phyloP scores from a whole-genome alignment of 2,888 invertebrate genomes.

The Lathronympha strigana region DNA sequence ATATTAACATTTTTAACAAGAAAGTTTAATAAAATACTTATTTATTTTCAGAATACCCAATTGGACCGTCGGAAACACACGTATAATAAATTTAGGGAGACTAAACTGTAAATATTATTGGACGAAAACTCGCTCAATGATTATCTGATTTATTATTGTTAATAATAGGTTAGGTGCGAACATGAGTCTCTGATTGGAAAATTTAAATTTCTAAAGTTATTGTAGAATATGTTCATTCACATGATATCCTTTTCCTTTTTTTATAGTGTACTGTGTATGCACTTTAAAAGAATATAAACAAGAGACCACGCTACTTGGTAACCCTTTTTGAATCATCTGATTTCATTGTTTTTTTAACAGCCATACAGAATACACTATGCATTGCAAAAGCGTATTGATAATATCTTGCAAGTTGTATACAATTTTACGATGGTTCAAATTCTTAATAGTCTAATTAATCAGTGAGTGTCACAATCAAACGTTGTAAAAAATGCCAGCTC shows the following conservation, averaged over 20 bases:
- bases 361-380: too few relatives aligned
- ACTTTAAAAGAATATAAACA: too few relatives aligned
- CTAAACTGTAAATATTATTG: slow-evolving; percentile 30
- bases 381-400: too few relatives aligned
- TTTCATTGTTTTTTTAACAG: too few relatives aligned
- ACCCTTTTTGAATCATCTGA: too few relatives aligned
- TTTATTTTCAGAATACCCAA: slow-evolving; percentile 33
- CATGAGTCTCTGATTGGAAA: slow-evolving; percentile 15
- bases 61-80: slow-evolving; percentile 33
- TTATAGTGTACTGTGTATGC: too few relatives aligned
- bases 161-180: slow-evolving; percentile 19
- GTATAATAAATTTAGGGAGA: slow-evolving; percentile 19
- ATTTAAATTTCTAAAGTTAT: slow-evolving; percentile 14
- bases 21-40: neutral
- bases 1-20: neutral
- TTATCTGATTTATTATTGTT: slow-evolving; percentile 22
- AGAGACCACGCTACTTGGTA: too few relatives aligned
- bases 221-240: neutral
- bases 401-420: too few relatives aligned
- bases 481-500: too few relatives aligned
- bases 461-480: too few relatives aligned
- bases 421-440: too few relatives aligned
- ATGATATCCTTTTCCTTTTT: neutral
- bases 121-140: slow-evolving; percentile 23
- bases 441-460: too few relatives aligned